phyloP scores from a whole-genome alignment of 2,888 invertebrate genomes.

The Drosophila peninsularis region DNA sequence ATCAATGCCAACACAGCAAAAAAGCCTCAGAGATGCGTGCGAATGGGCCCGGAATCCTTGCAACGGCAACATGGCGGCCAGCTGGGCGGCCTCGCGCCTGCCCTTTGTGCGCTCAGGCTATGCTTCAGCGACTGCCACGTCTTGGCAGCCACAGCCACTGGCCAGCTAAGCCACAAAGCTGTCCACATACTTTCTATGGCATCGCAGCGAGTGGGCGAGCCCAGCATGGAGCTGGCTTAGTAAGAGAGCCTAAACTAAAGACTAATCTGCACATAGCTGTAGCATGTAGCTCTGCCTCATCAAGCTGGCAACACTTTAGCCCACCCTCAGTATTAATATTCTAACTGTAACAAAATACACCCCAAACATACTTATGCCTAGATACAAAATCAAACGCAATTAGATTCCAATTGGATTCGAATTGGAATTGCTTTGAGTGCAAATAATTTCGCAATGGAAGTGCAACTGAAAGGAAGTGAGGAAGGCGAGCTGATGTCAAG shows the following conservation, averaged over 20 bases:
- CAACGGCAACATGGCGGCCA: conserved; percentile 44
- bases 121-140: conserved; percentile 18
- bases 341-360: too few relatives aligned
- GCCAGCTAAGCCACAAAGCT: conserved; percentile 45
- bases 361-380: too few relatives aligned
- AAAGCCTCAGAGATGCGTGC: conserved; percentile 39
- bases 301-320: background rate
- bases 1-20: conserved; percentile 51
- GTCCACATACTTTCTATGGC: conserved; percentile 55
- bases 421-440: background rate
- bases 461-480: background rate
- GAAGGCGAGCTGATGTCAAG: background rate
- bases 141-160: conserved; percentile 2
- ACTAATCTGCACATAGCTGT: too few relatives aligned
- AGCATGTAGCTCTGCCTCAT: too few relatives aligned
- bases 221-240: too few relatives aligned
- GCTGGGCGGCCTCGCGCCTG: background rate
- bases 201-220: conserved; percentile 14
- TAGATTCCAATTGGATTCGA: background rate
- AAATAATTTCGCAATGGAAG: background rate
- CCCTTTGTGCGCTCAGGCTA: conserved; percentile 1
- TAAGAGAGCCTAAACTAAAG: too few relatives aligned
- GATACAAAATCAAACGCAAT: background rate
- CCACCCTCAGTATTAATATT: background rate
- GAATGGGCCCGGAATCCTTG: conserved; percentile 54